A percentile compares a stretch with the other conserved stretches of the same genome.
Evolutionary conservation across 92 coral and sea anemone genomes (phyloP).

Genomic region (Actinernus sp.): DNA sequence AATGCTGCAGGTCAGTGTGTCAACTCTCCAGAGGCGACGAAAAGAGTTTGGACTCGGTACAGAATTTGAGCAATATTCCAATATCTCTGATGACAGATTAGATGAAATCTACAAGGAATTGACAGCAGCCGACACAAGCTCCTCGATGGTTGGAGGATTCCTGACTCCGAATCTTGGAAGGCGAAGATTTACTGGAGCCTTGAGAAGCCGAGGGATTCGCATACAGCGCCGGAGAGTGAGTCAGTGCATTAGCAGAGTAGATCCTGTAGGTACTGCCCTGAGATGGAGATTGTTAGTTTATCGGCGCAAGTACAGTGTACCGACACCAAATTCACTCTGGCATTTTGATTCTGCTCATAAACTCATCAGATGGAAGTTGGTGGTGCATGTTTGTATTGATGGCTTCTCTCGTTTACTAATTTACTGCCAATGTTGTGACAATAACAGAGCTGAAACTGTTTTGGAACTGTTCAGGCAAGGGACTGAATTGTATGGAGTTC

Average conservation of each 20-base stretch:
- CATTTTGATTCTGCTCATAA: conserved; percentile 72
- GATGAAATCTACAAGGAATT: conserved; percentile 48
- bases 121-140: conserved; percentile 6
- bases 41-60: conserved; percentile 34
- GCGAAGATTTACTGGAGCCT: conserved; percentile 66
- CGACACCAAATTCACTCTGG: conserved; percentile 63
- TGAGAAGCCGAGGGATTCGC: conserved; percentile 48
- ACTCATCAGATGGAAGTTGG: conserved; percentile 62
- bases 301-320: conserved; percentile 49
- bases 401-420: conserved; percentile 60
- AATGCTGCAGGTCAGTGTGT: conserved; percentile 51
- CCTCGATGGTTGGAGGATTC: conserved; percentile 44
- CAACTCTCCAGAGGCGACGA: conserved; percentile 35
- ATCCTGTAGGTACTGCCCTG: conserved; percentile 52
- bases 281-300: conserved; percentile 50
- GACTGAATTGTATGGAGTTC: conserved; percentile 40
- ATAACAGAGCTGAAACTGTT: conserved; percentile 70
- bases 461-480: conserved; percentile 37
- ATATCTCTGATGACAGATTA: conserved; percentile 55
- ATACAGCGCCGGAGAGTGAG: conserved; percentile 43
- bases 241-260: conserved; percentile 44
- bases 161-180: conserved; percentile 71
- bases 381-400: conserved; percentile 70
- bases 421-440: conserved; percentile 54
- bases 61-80: conserved; percentile 37